Conservation (phyloP, 2,113 vertebrate species). For the Hemiprocne comata region DNA sequence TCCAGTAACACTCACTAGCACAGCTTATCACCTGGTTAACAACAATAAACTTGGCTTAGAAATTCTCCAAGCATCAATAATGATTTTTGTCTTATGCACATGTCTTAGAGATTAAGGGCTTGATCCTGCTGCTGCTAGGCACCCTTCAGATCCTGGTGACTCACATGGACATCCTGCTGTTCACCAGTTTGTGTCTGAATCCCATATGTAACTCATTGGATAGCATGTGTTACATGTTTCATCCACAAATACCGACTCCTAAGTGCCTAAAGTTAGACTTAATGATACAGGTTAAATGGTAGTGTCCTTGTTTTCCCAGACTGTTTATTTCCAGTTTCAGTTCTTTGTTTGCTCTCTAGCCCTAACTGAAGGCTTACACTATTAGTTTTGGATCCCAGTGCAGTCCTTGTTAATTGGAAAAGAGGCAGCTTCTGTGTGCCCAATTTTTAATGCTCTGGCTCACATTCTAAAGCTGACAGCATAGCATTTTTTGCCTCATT, state of each 20-base stretch:
- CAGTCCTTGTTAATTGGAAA: not conserved
- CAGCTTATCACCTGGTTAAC: constrained; percentile 6
- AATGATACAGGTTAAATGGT: not conserved
- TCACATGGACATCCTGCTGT: not conserved
- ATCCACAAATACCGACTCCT: not conserved
- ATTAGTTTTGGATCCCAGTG: not conserved
- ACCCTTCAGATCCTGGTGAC: not conserved
- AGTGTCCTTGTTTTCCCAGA: not conserved
- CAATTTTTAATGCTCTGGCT: not conserved
- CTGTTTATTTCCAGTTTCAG: not conserved
- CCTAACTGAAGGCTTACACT: not conserved
- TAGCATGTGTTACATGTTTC: not conserved
- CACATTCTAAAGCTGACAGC: not conserved
- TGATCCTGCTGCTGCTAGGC: not conserved
- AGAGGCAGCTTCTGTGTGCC: not conserved
- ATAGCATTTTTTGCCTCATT: not conserved
- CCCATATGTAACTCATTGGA: not conserved
- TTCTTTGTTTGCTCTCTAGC: not conserved
- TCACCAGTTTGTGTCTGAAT: not conserved
- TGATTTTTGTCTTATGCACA: not conserved
- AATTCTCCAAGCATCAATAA: not conserved
- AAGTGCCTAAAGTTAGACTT: not conserved
- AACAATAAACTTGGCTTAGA: not conserved
- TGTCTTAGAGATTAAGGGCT: not conserved
- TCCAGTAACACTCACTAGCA: not conserved